These are phyloP conservation scores for Coelopa pilipes DNA, from an alignment of 2,888 invertebrate genomes.

Conservation along the genomic window DNA sequence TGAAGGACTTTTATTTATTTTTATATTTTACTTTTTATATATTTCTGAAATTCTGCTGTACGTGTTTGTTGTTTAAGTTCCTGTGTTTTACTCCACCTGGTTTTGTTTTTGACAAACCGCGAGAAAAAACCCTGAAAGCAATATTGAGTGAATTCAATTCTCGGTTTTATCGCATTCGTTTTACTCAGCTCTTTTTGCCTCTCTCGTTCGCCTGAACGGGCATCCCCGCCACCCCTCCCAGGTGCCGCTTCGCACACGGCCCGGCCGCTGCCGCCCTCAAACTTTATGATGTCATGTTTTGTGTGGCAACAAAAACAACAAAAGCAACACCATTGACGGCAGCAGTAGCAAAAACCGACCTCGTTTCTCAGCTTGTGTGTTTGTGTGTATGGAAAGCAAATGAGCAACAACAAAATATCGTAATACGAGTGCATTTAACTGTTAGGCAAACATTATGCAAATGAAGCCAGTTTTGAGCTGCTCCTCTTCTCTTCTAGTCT, in stretches of 20 bases:
- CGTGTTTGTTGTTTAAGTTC: neutral
- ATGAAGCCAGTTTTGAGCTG: conserved; percentile 14
- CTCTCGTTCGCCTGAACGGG: no score
- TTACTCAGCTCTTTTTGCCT: no score
- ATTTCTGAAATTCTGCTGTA: neutral
- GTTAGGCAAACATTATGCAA: conserved; percentile 23
- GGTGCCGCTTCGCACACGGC: neutral
- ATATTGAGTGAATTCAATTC: no score
- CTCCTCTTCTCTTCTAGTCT: neutral
- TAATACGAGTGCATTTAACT: conserved; percentile 20
- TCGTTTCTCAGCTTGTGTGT: conserved; percentile 16
- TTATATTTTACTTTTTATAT: no score
- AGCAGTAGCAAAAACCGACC: conserved; percentile 31
- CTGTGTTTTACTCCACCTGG: neutral
- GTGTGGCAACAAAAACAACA: neutral
- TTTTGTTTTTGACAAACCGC: no score
- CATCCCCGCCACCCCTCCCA: neutral
- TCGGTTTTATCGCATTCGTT: no score
- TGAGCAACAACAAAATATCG: neutral
- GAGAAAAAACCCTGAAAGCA: no score
- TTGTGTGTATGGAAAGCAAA: neutral
- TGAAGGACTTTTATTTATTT: no score
- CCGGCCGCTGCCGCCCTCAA: conserved; percentile 9
- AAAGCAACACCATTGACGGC: neutral
- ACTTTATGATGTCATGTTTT: conserved; percentile 22